Percentiles rank a stretch among this genome's conserved stretches.
Evolutionary conservation across 2,888 invertebrate genomes (phyloP).

Genomic region (Sminthurinus aureus): DNA sequence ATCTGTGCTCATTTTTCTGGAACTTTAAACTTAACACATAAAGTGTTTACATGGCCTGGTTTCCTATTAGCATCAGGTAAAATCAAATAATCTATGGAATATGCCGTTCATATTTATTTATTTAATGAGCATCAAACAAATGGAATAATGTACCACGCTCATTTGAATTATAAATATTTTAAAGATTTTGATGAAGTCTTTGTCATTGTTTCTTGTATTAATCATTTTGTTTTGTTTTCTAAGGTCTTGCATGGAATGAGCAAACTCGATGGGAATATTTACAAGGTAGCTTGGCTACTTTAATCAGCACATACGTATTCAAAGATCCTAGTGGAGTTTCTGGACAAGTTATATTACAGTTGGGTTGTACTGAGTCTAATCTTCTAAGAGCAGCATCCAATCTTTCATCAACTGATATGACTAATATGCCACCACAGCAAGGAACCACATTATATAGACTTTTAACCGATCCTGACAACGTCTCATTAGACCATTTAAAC

Average conservation of each 20-base stretch:
- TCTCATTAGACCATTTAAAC: conserved; percentile 69
- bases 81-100: too few species aligned
- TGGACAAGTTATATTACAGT: conserved; percentile 68
- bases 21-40: conserved; percentile 69
- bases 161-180: too few species aligned
- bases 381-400: conserved; percentile 66
- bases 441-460: conserved; percentile 70
- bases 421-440: conserved; percentile 67
- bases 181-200: too few species aligned
- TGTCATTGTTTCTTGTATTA: too few species aligned
- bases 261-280: conserved; percentile 65
- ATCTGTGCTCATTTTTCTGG: conserved; percentile 71
- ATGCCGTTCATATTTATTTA: too few species aligned
- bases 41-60: conserved; percentile 70
- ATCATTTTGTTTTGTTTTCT: too few species aligned
- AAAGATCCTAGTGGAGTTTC: conserved; percentile 65
- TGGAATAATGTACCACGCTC: too few species aligned
- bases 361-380: conserved; percentile 69
- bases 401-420: conserved; percentile 65
- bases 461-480: conserved; percentile 70
- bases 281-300: conserved; percentile 65
- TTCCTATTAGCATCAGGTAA: conserved; percentile 68
- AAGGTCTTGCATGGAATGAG: conserved; percentile 70
- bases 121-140: too few species aligned
- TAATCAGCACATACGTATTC: conserved; percentile 68